Evolutionary conservation across 1,140 invertebrate species (phyloP), one percentile per base, ranked within the genome.

Genomic region (Cheumatopsyche charites): DNA sequence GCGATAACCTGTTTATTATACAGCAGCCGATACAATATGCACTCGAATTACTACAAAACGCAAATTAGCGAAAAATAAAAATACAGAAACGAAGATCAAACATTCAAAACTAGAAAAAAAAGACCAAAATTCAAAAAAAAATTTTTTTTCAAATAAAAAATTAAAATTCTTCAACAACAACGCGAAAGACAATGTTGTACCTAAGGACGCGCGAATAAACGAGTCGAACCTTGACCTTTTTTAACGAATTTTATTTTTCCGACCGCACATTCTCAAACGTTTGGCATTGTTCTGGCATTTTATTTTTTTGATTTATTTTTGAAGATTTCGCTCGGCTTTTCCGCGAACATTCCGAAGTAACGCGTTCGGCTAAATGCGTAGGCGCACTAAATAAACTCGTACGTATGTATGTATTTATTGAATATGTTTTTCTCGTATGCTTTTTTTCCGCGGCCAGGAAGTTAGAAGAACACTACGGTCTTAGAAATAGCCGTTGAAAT

Each of bases 141-240:
- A 12, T 13, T 19, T 58, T 42, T 25, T 63, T 63, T 15, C 15
- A 63, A 42, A 63, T 1, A 42, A 15, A 19, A 43, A 63, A 62
- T 26, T n/a, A n/a, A n/a, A n/a, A n/a, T n/a, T n/a, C n/a, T n/a
- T n/a, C n/a, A n/a, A n/a, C n/a, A n/a, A n/a, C n/a, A n/a, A n/a
- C n/a, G n/a, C n/a, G n/a, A n/a, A n/a, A n/a, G n/a, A n/a, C n/a
- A n/a, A n/a, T n/a, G n/a, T n/a, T n/a, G n/a, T n/a, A n/a, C n/a
- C n/a, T n/a, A n/a, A n/a, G n/a, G n/a, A n/a, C n/a, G n/a, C n/a
- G n/a, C n/a, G n/a, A n/a, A n/a, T n/a, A n/a, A n/a, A n/a, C n/a
- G n/a, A n/a, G n/a, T n/a, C n/a, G n/a, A 63, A 41, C 62, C 62
- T 41, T 63, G 62, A 63, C 62, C 62, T 43, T 63, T 63, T 55